A percentile compares a stretch with the other conserved stretches of the same genome.
phyloP scores from a whole-genome alignment of 92 coral and sea anemone genomes.

The Palythoa grandis region DNA sequence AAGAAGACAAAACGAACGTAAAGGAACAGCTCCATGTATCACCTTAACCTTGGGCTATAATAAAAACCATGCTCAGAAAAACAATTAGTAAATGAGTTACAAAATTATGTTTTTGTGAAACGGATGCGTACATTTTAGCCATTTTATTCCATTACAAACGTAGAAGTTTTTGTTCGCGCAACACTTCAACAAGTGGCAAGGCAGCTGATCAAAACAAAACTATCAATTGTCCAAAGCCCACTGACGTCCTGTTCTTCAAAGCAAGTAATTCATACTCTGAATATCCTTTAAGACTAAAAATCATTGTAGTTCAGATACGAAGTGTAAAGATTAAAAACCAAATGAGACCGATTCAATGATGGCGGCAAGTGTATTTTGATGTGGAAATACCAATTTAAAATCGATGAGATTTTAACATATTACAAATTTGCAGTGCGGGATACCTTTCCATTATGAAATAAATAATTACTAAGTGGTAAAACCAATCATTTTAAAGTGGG shows the following conservation, averaged over 20 bases:
- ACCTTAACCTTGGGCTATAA: background rate
- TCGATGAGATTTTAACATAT: background rate
- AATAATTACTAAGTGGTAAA: conserved; percentile 37
- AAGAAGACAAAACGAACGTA: background rate
- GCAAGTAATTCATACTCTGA: background rate
- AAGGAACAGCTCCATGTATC: background rate
- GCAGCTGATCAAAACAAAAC: conserved; percentile 37
- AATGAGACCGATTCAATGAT: background rate
- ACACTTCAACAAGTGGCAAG: background rate
- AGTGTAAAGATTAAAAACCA: background rate
- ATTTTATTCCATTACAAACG: background rate
- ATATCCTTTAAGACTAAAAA: background rate
- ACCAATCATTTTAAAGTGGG: conserved; percentile 30
- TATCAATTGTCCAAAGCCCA: background rate
- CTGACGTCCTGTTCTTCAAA: background rate
- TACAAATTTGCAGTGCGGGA: conserved; percentile 20
- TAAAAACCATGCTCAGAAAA: background rate
- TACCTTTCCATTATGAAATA: conserved; percentile 5
- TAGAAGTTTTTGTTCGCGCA: conserved; percentile 11
- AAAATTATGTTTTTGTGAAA: background rate
- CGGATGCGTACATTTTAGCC: background rate
- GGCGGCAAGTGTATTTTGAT: background rate
- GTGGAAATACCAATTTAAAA: background rate
- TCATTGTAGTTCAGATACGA: background rate
- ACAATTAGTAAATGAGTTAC: background rate